Evolutionary conservation across 2,113 vertebrate species (phyloP).

Genomic region (Phaethornis superciliosus): DNA sequence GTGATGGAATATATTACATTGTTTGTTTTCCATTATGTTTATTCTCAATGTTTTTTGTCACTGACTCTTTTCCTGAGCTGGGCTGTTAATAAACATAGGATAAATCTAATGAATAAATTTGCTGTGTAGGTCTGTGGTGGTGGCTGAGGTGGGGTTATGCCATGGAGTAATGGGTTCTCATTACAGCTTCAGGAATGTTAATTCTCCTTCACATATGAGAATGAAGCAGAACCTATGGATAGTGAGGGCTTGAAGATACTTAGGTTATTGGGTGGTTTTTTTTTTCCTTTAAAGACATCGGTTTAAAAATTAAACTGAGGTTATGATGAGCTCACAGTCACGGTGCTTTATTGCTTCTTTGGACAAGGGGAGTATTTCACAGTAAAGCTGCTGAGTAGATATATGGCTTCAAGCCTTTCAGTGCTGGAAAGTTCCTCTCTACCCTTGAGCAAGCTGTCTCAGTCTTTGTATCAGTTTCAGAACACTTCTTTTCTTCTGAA

Average conservation of each 20-base stretch:
- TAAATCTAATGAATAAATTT: conserved; percentile 63
- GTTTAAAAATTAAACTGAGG: neutral
- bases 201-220: neutral
- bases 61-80: conserved; percentile 34
- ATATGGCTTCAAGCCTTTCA: neutral
- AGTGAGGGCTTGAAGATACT: neutral
- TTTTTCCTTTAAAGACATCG: neutral
- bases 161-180: neutral
- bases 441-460: neutral
- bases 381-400: neutral
- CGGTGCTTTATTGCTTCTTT: neutral
- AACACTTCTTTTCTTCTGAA: neutral
- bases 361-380: neutral
- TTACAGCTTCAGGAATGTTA: neutral
- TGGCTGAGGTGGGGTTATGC: neutral
- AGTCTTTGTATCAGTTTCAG: neutral
- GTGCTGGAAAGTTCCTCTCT: neutral
- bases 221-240: neutral
- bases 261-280: neutral
- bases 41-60: conserved; percentile 67
- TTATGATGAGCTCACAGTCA: neutral
- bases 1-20: conserved; percentile 56
- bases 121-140: neutral
- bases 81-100: conserved; percentile 58
- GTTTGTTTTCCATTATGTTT: conserved; percentile 68